These are phyloP conservation scores for Vicugna pacos DNA, from an alignment of 2,113 vertebrate genomes.

Conservation along the genomic window DNA sequence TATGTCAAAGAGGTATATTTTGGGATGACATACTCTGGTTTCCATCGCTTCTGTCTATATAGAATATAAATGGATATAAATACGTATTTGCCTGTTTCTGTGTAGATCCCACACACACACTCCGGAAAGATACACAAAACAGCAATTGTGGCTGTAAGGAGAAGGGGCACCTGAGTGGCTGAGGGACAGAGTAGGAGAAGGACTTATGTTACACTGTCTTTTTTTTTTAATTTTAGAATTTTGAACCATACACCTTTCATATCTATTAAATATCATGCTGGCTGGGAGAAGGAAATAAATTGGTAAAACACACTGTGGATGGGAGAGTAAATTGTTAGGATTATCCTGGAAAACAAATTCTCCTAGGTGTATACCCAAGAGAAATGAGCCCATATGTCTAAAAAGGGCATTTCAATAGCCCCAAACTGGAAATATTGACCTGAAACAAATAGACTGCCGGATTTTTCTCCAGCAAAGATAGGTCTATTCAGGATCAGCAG, in stretches of 20 bases:
- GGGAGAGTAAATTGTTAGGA: not conserved
- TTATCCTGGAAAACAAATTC: not conserved
- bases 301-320: not conserved
- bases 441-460: no score
- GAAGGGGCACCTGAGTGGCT: not conserved
- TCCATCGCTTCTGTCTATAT: not conserved
- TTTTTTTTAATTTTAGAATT: not conserved
- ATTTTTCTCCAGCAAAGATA: no score
- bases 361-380: not conserved
- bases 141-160: not conserved
- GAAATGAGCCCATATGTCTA: not conserved
- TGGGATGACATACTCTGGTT: conserved; percentile 1
- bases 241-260: not conserved
- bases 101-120: not conserved
- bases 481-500: no score
- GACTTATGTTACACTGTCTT: not conserved
- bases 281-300: not conserved
- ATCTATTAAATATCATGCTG: not conserved
- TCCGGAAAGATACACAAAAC: not conserved
- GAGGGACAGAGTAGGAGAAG: not conserved
- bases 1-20: conserved; percentile 30
- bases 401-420: not conserved
- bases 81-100: not conserved
- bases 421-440: not conserved
- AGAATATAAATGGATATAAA: not conserved